Evolutionary conservation across 2,888 invertebrate species (phyloP), one percentile per base, ranked within the genome.

Genomic region (Drosophila emarginata): DNA sequence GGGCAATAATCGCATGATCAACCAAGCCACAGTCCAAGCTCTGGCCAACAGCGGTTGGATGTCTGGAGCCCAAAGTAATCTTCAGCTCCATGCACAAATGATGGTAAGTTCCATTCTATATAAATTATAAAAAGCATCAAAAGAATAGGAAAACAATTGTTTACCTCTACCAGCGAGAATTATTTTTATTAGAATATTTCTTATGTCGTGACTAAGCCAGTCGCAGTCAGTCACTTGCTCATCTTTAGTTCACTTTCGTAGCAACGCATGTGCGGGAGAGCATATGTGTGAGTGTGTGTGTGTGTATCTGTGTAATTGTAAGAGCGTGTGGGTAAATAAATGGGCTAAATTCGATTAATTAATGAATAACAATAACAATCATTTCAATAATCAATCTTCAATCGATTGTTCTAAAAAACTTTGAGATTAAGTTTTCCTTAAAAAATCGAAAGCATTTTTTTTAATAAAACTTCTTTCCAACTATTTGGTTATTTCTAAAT

Each of bases 21-120:
- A 93, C 84, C 93, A 87, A 64, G 91, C 91, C 21, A 90, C 90
- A 14, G 90, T 91, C 14, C 91, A 91, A 84, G 91, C 91, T 36
- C 64, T 91, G 59, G 82, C 91, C 60, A 90, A 80, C 72, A 89
- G 90, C 28, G 77, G 86, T 57, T 91, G 91, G 91, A 91, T 91
- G 89, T 79, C 89, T 40, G 81, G 79, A 21, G 21, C 45, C 1
- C 90, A 89, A 68, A 85, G 77, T 66, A 90, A 82, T 72, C 76
- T 90, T 60, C 82, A 91, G 76, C 82, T 91, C 32, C 91, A 91
- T 75, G 91, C 91, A 57, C 91, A 91, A 87, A 91, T 91, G 90
- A 82, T 91, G 87, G 91, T 91, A 57, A 84, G 88, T 85, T 9
- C 0, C 6, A 9, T 4, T 32, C 1, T 40, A 6, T 7, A 37